A percentile compares a stretch with the other conserved stretches of the same genome.
phyloP scores from a whole-genome alignment of 2,113 vertebrate species.

The Acinonyx jubatus region DNA sequence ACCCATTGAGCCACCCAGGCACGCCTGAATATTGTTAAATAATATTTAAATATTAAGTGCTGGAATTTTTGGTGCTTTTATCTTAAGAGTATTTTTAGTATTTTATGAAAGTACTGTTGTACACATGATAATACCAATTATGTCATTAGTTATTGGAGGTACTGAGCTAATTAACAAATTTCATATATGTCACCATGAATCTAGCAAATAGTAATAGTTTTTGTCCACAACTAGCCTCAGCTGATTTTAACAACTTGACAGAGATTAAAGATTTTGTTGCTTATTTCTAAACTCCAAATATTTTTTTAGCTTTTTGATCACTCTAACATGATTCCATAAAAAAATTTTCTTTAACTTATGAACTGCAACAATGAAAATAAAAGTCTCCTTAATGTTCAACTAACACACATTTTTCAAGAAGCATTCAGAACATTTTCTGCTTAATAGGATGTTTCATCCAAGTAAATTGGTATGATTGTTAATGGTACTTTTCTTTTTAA shows the following conservation, averaged over 20 bases:
- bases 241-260: not conserved
- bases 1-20: no score
- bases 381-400: not conserved
- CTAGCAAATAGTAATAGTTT: not conserved
- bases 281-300: constrained; percentile 30
- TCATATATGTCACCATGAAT: not conserved
- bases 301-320: not conserved
- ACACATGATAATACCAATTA: not conserved
- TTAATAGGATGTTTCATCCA: constrained; percentile 45
- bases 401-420: constrained; percentile 45
- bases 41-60: not conserved
- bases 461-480: constrained; percentile 48
- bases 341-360: not conserved
- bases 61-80: not conserved
- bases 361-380: not conserved
- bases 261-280: not conserved
- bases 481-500: constrained; percentile 32
- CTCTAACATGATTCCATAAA: not conserved
- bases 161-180: not conserved
- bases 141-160: not conserved
- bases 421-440: constrained; percentile 16
- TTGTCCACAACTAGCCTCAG: not conserved
- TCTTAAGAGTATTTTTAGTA: not conserved
- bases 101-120: not conserved
- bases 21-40: not conserved